Conservation (phyloP, 2,797 vertebrate genomes). For the Coranthus polyacanthus region DNA sequence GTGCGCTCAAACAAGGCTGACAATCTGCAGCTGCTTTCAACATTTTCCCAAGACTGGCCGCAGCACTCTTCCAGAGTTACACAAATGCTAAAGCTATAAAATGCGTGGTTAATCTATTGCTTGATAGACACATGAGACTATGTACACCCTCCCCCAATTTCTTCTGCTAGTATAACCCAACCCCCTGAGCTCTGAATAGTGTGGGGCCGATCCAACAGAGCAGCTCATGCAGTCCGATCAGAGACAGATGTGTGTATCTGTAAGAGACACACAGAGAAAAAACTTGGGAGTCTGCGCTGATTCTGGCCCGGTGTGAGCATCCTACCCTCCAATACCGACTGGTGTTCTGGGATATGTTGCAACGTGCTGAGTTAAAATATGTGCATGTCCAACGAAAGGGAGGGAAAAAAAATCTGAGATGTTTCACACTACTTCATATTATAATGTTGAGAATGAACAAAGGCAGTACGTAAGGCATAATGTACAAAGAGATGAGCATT, state of each 20-base stretch:
- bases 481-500: too few species aligned
- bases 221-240: constrained; percentile 59
- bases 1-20: constrained; percentile 20
- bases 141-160: constrained; percentile 26
- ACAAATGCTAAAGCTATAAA: constrained; percentile 43
- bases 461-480: too few species aligned
- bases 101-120: constrained; percentile 32
- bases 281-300: constrained; percentile 50
- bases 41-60: constrained; percentile 38
- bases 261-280: constrained; percentile 46
- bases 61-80: constrained; percentile 38
- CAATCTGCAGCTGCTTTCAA: constrained; percentile 59
- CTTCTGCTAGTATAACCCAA: constrained; percentile 28
- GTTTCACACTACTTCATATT: too few species aligned
- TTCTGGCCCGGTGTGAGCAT: constrained; percentile 39
- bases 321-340: constrained; percentile 35
- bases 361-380: constrained; percentile 17
- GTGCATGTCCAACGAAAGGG: constrained; percentile 9
- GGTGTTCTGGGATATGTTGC: constrained; percentile 49
- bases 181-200: constrained; percentile 15
- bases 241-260: constrained; percentile 77
- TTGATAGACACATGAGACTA: constrained; percentile 32
- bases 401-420: constrained; percentile 8
- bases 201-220: constrained; percentile 36
- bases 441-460: too few species aligned